Evolutionary conservation across 2,888 invertebrate genomes (phyloP).

Genomic region (Zhuqinia jingwanae): DNA sequence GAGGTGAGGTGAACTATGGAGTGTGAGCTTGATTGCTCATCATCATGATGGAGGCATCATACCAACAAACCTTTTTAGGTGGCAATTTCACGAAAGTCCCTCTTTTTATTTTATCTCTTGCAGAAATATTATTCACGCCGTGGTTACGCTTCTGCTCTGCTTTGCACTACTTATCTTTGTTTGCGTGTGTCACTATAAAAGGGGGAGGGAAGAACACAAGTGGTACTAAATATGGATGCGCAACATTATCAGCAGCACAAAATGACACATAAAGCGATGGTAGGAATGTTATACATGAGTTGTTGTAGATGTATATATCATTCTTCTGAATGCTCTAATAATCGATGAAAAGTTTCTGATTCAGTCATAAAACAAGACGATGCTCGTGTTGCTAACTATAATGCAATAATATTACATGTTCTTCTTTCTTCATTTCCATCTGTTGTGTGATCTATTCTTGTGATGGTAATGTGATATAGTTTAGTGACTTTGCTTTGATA

Average conservation of each 20-base stretch:
- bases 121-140: neutral
- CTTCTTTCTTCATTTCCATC: no score
- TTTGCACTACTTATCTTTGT: no score
- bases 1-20: slow-evolving; percentile 34
- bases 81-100: slow-evolving; percentile 33
- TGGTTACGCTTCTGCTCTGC: no score
- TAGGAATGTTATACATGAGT: no score
- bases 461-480: no score
- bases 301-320: neutral
- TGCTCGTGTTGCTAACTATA: no score
- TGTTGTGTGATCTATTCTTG: no score
- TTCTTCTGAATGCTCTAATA: slow-evolving; percentile 6
- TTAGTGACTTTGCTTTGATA: no score
- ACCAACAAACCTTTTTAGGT: slow-evolving; percentile 3
- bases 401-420: no score
- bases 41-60: slow-evolving; percentile 45
- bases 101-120: slow-evolving; percentile 19
- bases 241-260: neutral
- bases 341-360: no score
- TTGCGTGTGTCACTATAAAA: slow-evolving; percentile 16
- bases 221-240: neutral
- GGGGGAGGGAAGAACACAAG: neutral
- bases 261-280: neutral
- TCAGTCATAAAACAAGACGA: no score
- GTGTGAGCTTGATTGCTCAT: slow-evolving; percentile 53